Conservation (phyloP, 2,113 vertebrate species). For the Microcebus tavaratra region DNA sequence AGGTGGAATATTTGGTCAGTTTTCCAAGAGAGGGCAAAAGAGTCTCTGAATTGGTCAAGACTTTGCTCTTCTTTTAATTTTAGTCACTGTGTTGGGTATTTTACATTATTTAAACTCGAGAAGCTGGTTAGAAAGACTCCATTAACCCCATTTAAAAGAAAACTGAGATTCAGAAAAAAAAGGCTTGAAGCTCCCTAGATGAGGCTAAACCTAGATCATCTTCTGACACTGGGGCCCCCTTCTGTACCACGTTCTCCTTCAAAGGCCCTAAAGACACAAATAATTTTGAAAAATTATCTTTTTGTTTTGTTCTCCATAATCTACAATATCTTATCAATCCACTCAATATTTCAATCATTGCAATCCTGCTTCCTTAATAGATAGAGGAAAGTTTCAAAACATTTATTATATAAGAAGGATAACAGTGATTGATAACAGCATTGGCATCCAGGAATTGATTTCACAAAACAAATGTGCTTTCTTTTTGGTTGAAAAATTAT, state of each 20-base stretch:
- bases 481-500: constrained; percentile 50
- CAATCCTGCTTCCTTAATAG: background rate
- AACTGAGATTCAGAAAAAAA: background rate
- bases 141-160: background rate
- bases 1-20: background rate
- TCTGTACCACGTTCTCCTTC: background rate
- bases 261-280: background rate
- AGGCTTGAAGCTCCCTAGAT: background rate
- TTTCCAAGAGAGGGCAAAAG: background rate
- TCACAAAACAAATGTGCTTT: constrained; percentile 71
- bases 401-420: background rate
- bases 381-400: background rate
- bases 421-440: constrained; percentile 49
- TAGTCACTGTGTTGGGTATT: background rate
- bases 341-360: background rate
- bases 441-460: constrained; percentile 74
- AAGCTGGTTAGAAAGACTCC: background rate
- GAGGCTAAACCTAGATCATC: background rate
- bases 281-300: background rate
- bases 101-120: background rate
- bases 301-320: background rate
- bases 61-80: background rate
- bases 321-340: background rate
- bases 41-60: background rate
- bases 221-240: fast-evolving